Conservation (phyloP, 1,140 invertebrate genomes). For the Drosophila nebulosa region DNA sequence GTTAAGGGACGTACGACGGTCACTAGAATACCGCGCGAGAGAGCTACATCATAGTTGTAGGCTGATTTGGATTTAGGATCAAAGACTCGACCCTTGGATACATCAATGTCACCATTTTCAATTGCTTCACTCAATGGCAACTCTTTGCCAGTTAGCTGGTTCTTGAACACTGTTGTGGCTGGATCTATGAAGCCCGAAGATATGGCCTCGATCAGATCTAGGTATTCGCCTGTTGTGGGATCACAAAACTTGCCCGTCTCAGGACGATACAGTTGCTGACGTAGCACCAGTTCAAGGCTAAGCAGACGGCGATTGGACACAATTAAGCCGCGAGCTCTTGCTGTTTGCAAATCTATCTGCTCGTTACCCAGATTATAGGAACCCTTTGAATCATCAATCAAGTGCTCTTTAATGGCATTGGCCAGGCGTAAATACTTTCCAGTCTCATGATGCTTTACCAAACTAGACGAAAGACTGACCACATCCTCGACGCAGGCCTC, state of each 20-base stretch:
- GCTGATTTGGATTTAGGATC: slow-evolving; percentile 89
- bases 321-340: slow-evolving; percentile 87
- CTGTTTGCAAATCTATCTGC: slow-evolving; percentile 86
- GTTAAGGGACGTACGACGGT: slow-evolving; percentile 87
- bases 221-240: slow-evolving; percentile 86
- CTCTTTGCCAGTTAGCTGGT: slow-evolving; percentile 87
- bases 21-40: slow-evolving; percentile 88
- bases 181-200: slow-evolving; percentile 88
- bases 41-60: slow-evolving; percentile 88
- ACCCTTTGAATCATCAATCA: slow-evolving; percentile 89
- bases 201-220: slow-evolving; percentile 88
- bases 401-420: slow-evolving; percentile 87
- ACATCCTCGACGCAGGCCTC: slow-evolving; percentile 90
- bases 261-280: slow-evolving; percentile 88
- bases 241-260: slow-evolving; percentile 91
- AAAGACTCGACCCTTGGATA: slow-evolving; percentile 87
- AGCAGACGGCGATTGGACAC: slow-evolving; percentile 87
- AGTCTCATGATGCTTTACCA: slow-evolving; percentile 87
- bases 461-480: slow-evolving; percentile 90
- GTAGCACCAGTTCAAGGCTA: slow-evolving; percentile 89
- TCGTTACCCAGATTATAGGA: slow-evolving; percentile 86
- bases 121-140: slow-evolving; percentile 89
- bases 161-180: slow-evolving; percentile 88
- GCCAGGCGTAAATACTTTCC: slow-evolving; percentile 88
- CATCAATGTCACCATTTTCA: slow-evolving; percentile 90